Conservation (phyloP, 2,888 invertebrate genomes). For the Sialis fuliginosa region DNA sequence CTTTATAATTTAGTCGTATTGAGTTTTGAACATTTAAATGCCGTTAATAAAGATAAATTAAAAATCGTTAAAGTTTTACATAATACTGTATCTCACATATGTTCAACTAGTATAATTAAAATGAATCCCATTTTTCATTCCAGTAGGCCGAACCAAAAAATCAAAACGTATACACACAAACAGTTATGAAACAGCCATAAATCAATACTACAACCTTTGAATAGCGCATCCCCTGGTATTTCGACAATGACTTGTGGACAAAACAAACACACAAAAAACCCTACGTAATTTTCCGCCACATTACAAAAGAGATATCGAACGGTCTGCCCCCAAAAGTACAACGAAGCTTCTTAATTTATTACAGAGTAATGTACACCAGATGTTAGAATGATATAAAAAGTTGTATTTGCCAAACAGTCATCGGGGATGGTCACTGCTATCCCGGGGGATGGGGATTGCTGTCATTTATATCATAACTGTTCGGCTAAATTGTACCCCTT, state of each 20-base stretch:
- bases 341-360: not conserved
- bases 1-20: too few species aligned
- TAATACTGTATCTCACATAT: too few species aligned
- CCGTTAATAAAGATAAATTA: too few species aligned
- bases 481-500: not conserved
- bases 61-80: too few species aligned
- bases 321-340: too few species aligned
- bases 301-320: slow-evolving; percentile 14
- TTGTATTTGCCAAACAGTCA: not conserved
- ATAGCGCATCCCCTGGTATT: not conserved
- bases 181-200: not conserved
- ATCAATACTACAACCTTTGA: not conserved
- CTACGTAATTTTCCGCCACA: slow-evolving; percentile 26
- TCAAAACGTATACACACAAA: too few species aligned
- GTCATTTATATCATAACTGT: not conserved
- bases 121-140: too few species aligned
- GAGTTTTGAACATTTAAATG: too few species aligned
- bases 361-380: not conserved
- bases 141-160: too few species aligned
- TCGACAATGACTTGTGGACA: not conserved
- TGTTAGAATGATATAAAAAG: not conserved
- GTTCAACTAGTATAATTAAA: too few species aligned
- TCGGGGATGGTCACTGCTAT: not conserved
- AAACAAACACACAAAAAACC: slow-evolving; percentile 21
- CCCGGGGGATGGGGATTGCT: not conserved